A percentile compares a stretch with the other conserved stretches of the same genome.
Evolutionary conservation across 2,113 vertebrate species (phyloP).

Genomic region (Hucho hucho): DNA sequence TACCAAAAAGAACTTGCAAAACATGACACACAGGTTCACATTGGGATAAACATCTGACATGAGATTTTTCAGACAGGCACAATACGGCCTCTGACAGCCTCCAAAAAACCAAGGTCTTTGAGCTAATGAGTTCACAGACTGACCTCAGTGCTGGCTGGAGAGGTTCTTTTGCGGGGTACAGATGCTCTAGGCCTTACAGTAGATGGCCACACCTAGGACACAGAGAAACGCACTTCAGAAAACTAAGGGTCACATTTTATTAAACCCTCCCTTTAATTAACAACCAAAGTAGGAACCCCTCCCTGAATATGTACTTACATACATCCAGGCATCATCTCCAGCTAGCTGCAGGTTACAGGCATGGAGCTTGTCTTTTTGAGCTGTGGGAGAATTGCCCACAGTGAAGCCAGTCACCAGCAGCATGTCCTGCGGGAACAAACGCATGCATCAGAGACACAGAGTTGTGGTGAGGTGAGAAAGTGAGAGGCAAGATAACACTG

Average conservation of each 20-base stretch:
- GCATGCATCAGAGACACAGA: constrained; percentile 1
- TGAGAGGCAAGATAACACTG: not conserved
- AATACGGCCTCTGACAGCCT: constrained; percentile 19
- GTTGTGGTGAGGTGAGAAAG: not conserved
- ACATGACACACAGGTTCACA: constrained; percentile 15
- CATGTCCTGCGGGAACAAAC: constrained; percentile 56
- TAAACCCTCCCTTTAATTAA: not conserved
- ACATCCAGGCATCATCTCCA: constrained; percentile 52
- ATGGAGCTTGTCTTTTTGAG: constrained; percentile 62
- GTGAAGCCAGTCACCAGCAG: constrained; percentile 64
- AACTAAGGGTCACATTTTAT: too few relatives aligned
- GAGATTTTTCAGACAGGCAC: constrained; percentile 20
- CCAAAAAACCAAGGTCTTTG: not conserved
- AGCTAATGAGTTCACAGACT: constrained; percentile 19
- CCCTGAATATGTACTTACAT: constrained; percentile 54
- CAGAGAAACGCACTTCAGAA: not conserved
- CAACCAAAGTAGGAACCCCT: not conserved
- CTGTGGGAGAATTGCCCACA: constrained; percentile 66
- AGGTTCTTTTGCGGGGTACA: constrained; percentile 17
- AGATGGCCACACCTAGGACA: constrained; percentile 54
- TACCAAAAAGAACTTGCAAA: not conserved
- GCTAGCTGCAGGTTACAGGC: constrained; percentile 67
- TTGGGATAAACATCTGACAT: not conserved
- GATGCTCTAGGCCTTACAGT: not conserved
- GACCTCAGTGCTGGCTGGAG: constrained; percentile 37